Evolutionary conservation across 2,797 vertebrate species (phyloP).

Genomic region (Poeciliopsis presidionis): DNA sequence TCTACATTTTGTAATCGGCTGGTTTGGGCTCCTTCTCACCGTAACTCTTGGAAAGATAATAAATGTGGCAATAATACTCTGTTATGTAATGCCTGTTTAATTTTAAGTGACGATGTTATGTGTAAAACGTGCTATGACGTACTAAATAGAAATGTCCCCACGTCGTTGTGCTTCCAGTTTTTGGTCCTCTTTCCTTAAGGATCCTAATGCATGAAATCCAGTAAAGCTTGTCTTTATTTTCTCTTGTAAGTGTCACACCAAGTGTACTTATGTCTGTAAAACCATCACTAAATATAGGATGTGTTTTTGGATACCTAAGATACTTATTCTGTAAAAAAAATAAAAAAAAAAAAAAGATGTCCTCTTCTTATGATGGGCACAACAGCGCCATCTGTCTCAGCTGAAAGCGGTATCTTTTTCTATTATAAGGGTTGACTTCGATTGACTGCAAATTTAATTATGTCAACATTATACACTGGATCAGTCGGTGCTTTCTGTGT

Average conservation of each 20-base stretch:
- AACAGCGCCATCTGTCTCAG: conserved; percentile 34
- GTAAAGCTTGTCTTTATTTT: conserved; percentile 35
- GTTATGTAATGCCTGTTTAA: conserved; percentile 68
- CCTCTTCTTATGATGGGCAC: conserved; percentile 27
- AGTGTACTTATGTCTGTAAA: conserved; percentile 80
- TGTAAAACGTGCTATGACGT: conserved; percentile 65
- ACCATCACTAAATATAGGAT: conserved; percentile 57
- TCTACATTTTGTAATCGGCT: conserved; percentile 57
- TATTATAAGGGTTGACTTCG: conserved; percentile 68
- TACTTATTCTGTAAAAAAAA: conserved; percentile 20
- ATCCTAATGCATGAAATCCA: conserved; percentile 77
- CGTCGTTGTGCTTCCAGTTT: conserved; percentile 77
- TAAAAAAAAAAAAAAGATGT: conserved; percentile 18
- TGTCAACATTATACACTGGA: conserved; percentile 58
- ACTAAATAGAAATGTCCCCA: conserved; percentile 64
- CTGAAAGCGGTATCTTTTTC: conserved; percentile 52
- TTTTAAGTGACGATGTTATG: conserved; percentile 59
- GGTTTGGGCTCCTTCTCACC: conserved; percentile 51
- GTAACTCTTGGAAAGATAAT: conserved; percentile 49
- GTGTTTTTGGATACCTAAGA: conserved; percentile 35
- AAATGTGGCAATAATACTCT: conserved; percentile 77
- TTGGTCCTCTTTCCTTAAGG: conserved; percentile 61
- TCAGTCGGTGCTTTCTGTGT: conserved; percentile 51
- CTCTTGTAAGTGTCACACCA: conserved; percentile 62
- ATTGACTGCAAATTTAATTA: conserved; percentile 50